phyloP scores from a whole-genome alignment of 2,113 vertebrate genomes.

The Chiloscyllium plagiosum region DNA sequence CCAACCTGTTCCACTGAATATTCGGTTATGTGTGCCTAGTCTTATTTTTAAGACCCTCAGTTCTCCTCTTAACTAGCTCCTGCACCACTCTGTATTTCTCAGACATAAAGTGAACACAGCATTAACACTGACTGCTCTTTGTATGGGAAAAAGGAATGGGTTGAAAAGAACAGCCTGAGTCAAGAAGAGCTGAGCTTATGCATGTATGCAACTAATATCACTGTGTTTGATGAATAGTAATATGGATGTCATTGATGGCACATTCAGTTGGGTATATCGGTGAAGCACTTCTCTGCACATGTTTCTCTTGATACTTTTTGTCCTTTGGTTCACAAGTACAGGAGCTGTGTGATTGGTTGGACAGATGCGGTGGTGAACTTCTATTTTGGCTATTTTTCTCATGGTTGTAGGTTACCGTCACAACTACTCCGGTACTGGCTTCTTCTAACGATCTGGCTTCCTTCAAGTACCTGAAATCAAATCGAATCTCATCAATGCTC shows the following conservation, averaged over 20 bases:
- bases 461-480: conserved; percentile 40
- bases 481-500: neutral
- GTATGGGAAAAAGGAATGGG: neutral
- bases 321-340: conserved; percentile 38
- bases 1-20: neutral
- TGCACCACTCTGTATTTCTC: neutral
- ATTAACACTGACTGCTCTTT: neutral
- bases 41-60: neutral
- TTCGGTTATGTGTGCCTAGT: neutral
- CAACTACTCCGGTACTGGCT: conserved; percentile 30
- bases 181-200: neutral
- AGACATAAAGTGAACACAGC: neutral
- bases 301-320: neutral
- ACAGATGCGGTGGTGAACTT: conserved; percentile 33
- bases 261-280: conserved; percentile 18
- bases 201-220: neutral
- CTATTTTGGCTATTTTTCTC: neutral
- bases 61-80: neutral
- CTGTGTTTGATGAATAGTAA: neutral
- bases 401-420: neutral
- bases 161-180: neutral
- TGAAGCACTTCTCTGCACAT: conserved; percentile 36
- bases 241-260: conserved; percentile 38
- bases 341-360: conserved; percentile 40
- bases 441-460: conserved; percentile 34